Evolutionary conservation across 1,140 invertebrate genomes (phyloP), one percentile per base, ranked within the genome.

Genomic region (Aphelenchoides besseyi): DNA sequence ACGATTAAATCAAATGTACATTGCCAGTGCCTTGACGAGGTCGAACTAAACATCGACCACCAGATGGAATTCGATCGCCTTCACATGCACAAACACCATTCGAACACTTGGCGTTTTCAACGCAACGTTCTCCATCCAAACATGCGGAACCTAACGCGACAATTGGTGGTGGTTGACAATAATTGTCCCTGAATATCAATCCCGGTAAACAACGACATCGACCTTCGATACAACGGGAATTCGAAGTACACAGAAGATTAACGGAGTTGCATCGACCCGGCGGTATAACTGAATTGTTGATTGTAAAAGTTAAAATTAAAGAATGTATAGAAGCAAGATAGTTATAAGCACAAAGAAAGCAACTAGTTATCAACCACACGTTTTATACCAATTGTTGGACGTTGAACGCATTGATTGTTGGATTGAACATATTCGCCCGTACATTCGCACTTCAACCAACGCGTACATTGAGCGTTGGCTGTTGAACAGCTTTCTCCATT

Each of bases 181-280:
- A 1, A 32, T 30, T 32, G 23, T 62, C 33, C 29, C 33, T n/a
- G n/a, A 67, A 30, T 8, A 63, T 26, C 16, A 36, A 52, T n/a
- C 54, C 54, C 5, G 30, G 23, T n/a, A 64, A 61, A 5, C 67
- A 69, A 0, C 18, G 59, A 61, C 67, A 69, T n/a, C 30, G 28
- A n/a, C 68, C 55, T 0, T 41, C 23, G 5, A 63, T 23, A 16
- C 68, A 70, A 26, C 18, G 18, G 5, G 26, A 29, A 28, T 33
- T 33, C 26, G 26, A 5, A 28, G 32, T 8, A 33, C 55, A 59
- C 55, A 59, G 55, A 8, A 5, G 55, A 33, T 28, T 29, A 8
- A 33, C 18, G 26, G 5, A 8, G 32, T 59, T 18, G 18, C 55
- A 59, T 33, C 18, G 55, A 33, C 55, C 55, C 12, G 5, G 5